phyloP scores from a whole-genome alignment of 37 sponge, comb jelly and placozoan species.

The Crambe crambe region DNA sequence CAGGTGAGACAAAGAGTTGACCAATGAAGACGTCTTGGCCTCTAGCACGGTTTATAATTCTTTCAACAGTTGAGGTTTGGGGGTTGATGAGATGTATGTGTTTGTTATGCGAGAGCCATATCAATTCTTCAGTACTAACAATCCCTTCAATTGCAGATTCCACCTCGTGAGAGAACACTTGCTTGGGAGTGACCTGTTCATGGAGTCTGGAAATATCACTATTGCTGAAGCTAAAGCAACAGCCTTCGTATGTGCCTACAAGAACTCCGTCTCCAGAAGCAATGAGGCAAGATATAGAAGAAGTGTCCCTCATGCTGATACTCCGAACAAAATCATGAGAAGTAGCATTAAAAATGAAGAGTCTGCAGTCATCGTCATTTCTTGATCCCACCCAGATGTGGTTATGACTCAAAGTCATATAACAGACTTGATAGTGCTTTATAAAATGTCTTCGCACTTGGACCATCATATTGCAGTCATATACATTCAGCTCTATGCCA shows the following conservation, averaged over 20 bases:
- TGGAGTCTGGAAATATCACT: no score
- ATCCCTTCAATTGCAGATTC: constrained; percentile 62
- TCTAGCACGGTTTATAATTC: neutral
- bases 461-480: constrained; percentile 45
- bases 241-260: constrained; percentile 71
- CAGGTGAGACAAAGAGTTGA: constrained; percentile 24
- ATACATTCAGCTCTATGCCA: constrained; percentile 59
- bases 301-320: constrained; percentile 44
- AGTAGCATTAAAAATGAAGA: constrained; percentile 45
- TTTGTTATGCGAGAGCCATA: constrained; percentile 60
- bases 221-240: constrained; percentile 28
- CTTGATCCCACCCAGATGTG: constrained; percentile 69
- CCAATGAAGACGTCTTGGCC: constrained; percentile 30
- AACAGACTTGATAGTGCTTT: constrained; percentile 58
- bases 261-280: constrained; percentile 34
- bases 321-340: constrained; percentile 44
- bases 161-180: constrained; percentile 21
- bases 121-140: constrained; percentile 2
- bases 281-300: constrained; percentile 57
- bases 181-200: neutral
- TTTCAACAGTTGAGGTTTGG: constrained; percentile 31
- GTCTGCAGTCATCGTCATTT: constrained; percentile 43
- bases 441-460: constrained; percentile 23
- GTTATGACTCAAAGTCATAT: constrained; percentile 48
- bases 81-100: constrained; percentile 52